Percentiles rank a stretch among this genome's conserved stretches.
Conservation (phyloP, 37 sponge, comb jelly and placozoan genomes). For the Hexactinellida sp. region DNA sequence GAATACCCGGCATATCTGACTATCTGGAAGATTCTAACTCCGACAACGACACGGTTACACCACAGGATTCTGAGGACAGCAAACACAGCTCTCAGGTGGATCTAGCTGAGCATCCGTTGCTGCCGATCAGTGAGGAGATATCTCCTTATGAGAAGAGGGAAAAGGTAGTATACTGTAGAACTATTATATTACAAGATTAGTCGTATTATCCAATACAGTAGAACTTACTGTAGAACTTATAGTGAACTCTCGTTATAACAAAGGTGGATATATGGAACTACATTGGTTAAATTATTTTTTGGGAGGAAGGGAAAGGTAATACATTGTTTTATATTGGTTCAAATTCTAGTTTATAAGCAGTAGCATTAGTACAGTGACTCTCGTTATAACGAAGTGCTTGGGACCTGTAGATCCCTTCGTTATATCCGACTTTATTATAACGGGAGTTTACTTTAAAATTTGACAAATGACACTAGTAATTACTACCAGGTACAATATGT, state of each 20-base stretch:
- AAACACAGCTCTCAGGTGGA: constrained; percentile 4
- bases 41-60: not conserved
- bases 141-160: not conserved
- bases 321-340: no score
- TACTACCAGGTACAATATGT: no score
- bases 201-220: no score
- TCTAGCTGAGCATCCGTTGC: not conserved
- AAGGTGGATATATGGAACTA: no score
- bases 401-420: not conserved
- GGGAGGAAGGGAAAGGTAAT: no score
- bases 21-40: not conserved
- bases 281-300: no score
- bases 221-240: no score
- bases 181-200: no score
- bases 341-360: no score
- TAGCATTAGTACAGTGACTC: not conserved
- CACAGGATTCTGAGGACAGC: not conserved
- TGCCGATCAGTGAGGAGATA: not conserved
- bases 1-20: not conserved
- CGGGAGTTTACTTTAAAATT: not conserved
- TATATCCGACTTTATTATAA: not conserved
- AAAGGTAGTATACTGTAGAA: no score
- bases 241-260: no score
- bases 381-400: not conserved
- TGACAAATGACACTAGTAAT: not conserved